Conservation (phyloP, 2,888 invertebrate genomes). For the Hirtodrosophila histrioides region DNA sequence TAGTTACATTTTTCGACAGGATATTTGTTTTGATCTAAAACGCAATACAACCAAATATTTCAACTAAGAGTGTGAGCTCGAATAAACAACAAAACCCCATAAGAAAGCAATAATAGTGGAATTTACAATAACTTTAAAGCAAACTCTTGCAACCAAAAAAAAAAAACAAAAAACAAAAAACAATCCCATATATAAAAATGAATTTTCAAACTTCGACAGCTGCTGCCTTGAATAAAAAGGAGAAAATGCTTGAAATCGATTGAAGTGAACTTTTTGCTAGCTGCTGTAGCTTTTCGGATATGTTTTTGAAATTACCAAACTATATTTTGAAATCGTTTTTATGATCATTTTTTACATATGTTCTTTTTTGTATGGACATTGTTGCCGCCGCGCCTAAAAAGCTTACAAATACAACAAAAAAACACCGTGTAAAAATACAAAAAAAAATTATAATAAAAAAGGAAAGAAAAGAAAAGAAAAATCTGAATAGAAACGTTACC, state of each 20-base stretch:
- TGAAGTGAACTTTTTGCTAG: constrained; percentile 50
- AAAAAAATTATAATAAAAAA: constrained; percentile 8
- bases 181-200: constrained; percentile 12
- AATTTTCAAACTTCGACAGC: constrained; percentile 20
- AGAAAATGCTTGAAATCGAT: constrained; percentile 27
- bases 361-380: constrained; percentile 62
- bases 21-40: constrained; percentile 62
- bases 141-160: constrained; percentile 6
- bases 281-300: constrained; percentile 52
- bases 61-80: constrained; percentile 15
- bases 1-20: constrained; percentile 83
- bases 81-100: constrained; percentile 9
- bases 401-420: constrained; percentile 40
- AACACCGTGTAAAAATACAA: constrained; percentile 49
- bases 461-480: constrained; percentile 7
- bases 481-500: constrained; percentile 1
- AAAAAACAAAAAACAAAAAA: constrained; percentile 1
- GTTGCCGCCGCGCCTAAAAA: constrained; percentile 81
- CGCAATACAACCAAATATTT: constrained; percentile 35
- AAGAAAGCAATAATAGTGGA: constrained; percentile 56
- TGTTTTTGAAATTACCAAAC: constrained; percentile 8
- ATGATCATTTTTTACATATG: constrained; percentile 25
- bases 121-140: constrained; percentile 27
- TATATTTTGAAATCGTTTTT: constrained; percentile 13
- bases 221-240: constrained; percentile 5